Conservation (phyloP, 1,140 invertebrate genomes). For the Augochlora pura region DNA sequence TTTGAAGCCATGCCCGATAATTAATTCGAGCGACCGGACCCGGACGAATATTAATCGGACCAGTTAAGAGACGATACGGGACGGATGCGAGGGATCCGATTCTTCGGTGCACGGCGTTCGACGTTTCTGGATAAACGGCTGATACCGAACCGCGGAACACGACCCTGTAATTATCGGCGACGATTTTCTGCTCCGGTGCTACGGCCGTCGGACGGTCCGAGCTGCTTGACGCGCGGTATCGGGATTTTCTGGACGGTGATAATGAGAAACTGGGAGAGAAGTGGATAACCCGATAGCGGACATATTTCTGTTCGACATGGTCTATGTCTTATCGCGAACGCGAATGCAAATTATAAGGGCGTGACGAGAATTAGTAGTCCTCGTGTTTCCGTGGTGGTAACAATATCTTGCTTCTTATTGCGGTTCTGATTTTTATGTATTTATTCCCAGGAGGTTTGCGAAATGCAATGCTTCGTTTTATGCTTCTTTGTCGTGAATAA, state of each 20-base stretch:
- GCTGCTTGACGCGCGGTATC: not conserved
- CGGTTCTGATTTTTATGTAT: too few relatives aligned
- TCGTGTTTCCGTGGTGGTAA: too few relatives aligned
- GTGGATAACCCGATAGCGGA: not conserved
- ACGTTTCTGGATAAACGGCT: not conserved
- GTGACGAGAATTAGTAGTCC: not conserved
- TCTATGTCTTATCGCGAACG: not conserved
- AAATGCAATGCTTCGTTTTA: too few relatives aligned
- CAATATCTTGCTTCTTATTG: too few relatives aligned
- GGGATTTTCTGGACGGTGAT: not conserved
- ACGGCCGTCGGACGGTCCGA: not conserved
- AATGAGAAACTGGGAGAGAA: not conserved
- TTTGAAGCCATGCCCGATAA: constrained; percentile 1
- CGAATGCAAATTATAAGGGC: not conserved
- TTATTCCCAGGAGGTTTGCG: too few relatives aligned
- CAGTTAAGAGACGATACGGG: not conserved
- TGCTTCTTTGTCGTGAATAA: too few relatives aligned
- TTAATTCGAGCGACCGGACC: constrained; percentile 25
- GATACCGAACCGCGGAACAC: not conserved
- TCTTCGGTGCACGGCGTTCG: not conserved
- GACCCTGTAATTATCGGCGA: not conserved
- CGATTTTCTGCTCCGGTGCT: not conserved
- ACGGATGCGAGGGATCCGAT: not conserved
- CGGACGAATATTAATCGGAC: constrained; percentile 33
- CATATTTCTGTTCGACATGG: too few relatives aligned